Conservation (phyloP, 1,140 invertebrate species). For the Heliothis subflexa region DNA sequence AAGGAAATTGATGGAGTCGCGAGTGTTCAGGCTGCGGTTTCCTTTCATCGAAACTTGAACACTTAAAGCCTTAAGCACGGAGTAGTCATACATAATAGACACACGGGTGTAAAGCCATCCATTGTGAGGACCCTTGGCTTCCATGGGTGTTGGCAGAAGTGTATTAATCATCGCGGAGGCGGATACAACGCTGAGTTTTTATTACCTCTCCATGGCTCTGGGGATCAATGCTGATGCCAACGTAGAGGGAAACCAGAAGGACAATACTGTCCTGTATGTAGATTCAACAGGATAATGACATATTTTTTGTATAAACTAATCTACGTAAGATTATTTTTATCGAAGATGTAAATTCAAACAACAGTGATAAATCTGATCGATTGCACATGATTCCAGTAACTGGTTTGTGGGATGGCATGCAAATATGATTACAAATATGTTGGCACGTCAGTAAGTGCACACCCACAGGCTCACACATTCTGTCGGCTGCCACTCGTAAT, state of each 20-base stretch:
- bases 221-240: conserved; percentile 32
- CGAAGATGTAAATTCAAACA: too few species aligned
- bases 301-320: too few species aligned
- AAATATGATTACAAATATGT: background rate
- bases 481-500: background rate
- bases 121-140: conserved; percentile 42
- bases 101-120: conserved; percentile 45
- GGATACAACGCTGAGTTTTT: conserved; percentile 43
- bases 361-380: too few species aligned
- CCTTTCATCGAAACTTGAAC: background rate
- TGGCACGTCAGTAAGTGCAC: background rate
- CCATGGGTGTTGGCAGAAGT: conserved; percentile 35
- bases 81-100: conserved; percentile 42
- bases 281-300: background rate
- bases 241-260: background rate
- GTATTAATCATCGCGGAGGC: conserved; percentile 43
- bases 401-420: background rate
- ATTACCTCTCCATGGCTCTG: conserved; percentile 40
- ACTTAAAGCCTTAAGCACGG: conserved; percentile 18
- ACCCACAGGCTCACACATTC: background rate
- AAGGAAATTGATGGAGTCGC: background rate
- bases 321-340: too few species aligned
- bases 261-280: background rate
- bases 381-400: too few species aligned
- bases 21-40: background rate